These are phyloP conservation scores for Scomber japonicus DNA, from an alignment of 2,113 vertebrate genomes.

Conservation along the genomic window DNA sequence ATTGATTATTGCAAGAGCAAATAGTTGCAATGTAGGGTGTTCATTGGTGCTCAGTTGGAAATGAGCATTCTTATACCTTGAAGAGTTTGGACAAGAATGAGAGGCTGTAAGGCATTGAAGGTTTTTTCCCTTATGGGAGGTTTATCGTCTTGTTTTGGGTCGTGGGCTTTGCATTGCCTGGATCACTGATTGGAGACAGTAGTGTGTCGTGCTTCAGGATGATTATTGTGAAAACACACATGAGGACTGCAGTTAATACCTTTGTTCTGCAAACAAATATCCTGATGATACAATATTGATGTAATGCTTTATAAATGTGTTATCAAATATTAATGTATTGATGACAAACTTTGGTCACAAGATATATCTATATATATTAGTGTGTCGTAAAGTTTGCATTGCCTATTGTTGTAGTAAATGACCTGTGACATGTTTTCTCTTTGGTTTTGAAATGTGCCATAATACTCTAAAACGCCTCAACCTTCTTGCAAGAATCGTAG, in stretches of 20 bases:
- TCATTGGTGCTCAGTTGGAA: slow-evolving; percentile 70
- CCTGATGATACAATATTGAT: slow-evolving; percentile 80
- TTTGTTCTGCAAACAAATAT: slow-evolving; percentile 78
- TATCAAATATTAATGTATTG: slow-evolving; percentile 80
- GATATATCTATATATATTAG: slow-evolving; percentile 79
- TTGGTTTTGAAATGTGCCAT: slow-evolving; percentile 86
- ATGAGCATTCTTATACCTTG: slow-evolving; percentile 51
- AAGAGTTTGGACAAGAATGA: slow-evolving; percentile 60
- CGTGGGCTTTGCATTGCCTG: slow-evolving; percentile 55
- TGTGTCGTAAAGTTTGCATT: slow-evolving; percentile 85
- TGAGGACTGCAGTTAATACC: slow-evolving; percentile 76
- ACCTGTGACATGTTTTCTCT: slow-evolving; percentile 82
- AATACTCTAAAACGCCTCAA: slow-evolving; percentile 77
- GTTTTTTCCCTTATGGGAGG: slow-evolving; percentile 38
- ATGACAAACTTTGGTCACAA: slow-evolving; percentile 78
- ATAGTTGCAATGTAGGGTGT: slow-evolving; percentile 67
- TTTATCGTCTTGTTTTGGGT: slow-evolving; percentile 58
- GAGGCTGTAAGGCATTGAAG: slow-evolving; percentile 55
- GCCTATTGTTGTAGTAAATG: slow-evolving; percentile 83
- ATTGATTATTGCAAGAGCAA: slow-evolving; percentile 76
- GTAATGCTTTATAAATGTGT: slow-evolving; percentile 85
- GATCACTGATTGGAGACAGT: slow-evolving; percentile 58
- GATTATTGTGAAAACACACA: slow-evolving; percentile 63
- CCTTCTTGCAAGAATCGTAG: slow-evolving; percentile 79
- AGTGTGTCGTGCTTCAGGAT: slow-evolving; percentile 67